Percentiles rank a stretch among this genome's conserved stretches.
Conservation (phyloP, 2,888 invertebrate species). For the Cheilosia vulpina region DNA sequence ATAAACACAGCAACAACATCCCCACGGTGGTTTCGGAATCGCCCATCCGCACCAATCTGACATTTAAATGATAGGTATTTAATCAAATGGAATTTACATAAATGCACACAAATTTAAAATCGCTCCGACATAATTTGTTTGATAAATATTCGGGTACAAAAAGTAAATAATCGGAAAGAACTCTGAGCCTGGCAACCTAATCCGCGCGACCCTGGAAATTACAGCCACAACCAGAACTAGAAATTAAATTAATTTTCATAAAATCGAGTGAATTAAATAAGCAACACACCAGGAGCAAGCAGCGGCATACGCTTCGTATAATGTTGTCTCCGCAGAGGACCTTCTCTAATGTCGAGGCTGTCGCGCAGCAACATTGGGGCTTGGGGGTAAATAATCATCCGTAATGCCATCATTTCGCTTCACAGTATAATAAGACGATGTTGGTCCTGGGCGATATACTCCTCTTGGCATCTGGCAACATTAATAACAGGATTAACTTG, state of each 20-base stretch:
- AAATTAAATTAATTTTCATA: constrained; percentile 65
- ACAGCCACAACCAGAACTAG: constrained; percentile 49
- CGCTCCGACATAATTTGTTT: constrained; percentile 39
- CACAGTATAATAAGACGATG: constrained; percentile 39
- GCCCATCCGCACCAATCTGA: constrained; percentile 20
- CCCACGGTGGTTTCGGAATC: constrained; percentile 18
- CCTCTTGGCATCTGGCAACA: constrained; percentile 59
- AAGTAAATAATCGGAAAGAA: not conserved
- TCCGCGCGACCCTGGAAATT: constrained; percentile 49
- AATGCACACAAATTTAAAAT: constrained; percentile 51
- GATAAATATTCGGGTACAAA: constrained; percentile 32
- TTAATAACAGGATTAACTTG: constrained; percentile 65
- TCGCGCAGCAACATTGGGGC: not conserved
- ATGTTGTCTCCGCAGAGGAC: constrained; percentile 16
- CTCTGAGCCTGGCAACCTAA: constrained; percentile 41
- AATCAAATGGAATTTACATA: constrained; percentile 62
- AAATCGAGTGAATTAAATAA: constrained; percentile 45
- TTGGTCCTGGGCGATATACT: constrained; percentile 34
- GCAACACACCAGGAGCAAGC: constrained; percentile 1
- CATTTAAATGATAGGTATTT: constrained; percentile 56
- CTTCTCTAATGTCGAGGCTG: not conserved
- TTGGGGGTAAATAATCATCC: constrained; percentile 53
- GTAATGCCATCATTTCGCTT: constrained; percentile 49
- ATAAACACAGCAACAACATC: constrained; percentile 30
- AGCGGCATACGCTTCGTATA: constrained; percentile 12